Base-by-base conservation (phyloP, 2,888 invertebrate species). In the Dione juno region DNA sequence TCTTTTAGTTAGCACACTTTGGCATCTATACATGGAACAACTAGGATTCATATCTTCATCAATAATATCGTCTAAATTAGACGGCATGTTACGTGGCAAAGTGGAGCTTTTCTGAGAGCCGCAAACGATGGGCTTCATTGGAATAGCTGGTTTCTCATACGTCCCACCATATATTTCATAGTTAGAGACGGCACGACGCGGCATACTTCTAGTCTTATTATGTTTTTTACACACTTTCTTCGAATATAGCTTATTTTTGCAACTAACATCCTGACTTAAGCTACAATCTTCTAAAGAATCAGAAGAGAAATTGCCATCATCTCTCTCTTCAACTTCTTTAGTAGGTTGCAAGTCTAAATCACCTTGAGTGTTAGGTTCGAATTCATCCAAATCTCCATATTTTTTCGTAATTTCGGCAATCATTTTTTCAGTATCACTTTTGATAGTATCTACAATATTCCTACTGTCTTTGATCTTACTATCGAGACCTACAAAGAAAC, bases 241-340 rank as follows among this genome's bases (percentile, higher is more conserved):
- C 9, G 88, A 94, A 82, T 83, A 94, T 72, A 84, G 81, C 80
- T 94, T 94, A 70, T 93, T 94, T 77, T 93, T 87, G 76, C 92
- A 92, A 74, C 91, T 92, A 14, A 88, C 89, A 59, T 94, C 94
- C 78, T 94, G 91, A 75, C 94, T 94, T 0, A 95, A 84, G 80
- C 95, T 94, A 79, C 94, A 95, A 74, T 96, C 96, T 87, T 97
- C 97, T 66, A 97, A 86, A 0, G 96, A 96, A 87, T 97, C 97
- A 0, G 96, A 96, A 64, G 96, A 96, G 78, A 96, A 96, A 79
- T 96, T 96, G 0, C 95, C 95, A 57, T 95, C 95, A 0, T 95
- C 95, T 70, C 93, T 92, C 58, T 85, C 84, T 58, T 82, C 83
- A 0, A 81, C 77, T 74, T 90, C 88, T 78, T 87, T 91, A 5